phyloP scores from a whole-genome alignment of 2,797 vertebrate genomes.

The Hybognathus amarus region DNA sequence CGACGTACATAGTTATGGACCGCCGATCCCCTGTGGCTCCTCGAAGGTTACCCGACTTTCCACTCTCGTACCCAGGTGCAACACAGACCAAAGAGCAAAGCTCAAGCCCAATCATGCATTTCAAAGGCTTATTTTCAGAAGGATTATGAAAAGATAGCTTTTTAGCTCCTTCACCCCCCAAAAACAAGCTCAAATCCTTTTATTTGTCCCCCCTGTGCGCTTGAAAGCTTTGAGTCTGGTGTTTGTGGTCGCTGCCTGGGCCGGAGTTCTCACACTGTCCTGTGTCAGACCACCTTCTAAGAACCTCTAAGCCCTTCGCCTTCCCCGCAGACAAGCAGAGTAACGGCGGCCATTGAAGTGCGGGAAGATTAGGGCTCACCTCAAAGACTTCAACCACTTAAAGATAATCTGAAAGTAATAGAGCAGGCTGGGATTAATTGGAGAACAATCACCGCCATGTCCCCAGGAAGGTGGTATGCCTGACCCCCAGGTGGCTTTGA shows the following conservation, averaged over 20 bases:
- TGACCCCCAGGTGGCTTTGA: constrained; percentile 77
- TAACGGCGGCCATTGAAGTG: constrained; percentile 80
- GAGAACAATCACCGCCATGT: constrained; percentile 80
- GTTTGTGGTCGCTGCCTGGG: constrained; percentile 84
- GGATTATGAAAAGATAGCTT: constrained; percentile 87
- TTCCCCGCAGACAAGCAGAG: constrained; percentile 83
- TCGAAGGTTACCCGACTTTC: constrained; percentile 12
- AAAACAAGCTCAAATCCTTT: constrained; percentile 80
- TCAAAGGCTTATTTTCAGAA: constrained; percentile 84
- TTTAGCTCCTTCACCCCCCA: constrained; percentile 77
- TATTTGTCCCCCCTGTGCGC: constrained; percentile 79
- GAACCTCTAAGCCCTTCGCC: constrained; percentile 76
- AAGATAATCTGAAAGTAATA: constrained; percentile 89
- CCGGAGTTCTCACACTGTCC: constrained; percentile 82
- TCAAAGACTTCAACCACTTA: constrained; percentile 85
- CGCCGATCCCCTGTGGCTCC: constrained; percentile 2
- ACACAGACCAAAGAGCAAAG: constrained; percentile 38
- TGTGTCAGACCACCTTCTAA: constrained; percentile 84
- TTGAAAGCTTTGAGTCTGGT: constrained; percentile 84
- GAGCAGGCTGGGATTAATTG: constrained; percentile 87
- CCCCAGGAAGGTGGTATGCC: constrained; percentile 80
- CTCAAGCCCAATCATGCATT: constrained; percentile 78
- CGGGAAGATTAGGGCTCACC: constrained; percentile 66
- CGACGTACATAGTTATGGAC: not conserved
- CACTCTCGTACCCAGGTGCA: constrained; percentile 52